phyloP scores from a whole-genome alignment of 2,113 vertebrate species.

The Rhea pennata region DNA sequence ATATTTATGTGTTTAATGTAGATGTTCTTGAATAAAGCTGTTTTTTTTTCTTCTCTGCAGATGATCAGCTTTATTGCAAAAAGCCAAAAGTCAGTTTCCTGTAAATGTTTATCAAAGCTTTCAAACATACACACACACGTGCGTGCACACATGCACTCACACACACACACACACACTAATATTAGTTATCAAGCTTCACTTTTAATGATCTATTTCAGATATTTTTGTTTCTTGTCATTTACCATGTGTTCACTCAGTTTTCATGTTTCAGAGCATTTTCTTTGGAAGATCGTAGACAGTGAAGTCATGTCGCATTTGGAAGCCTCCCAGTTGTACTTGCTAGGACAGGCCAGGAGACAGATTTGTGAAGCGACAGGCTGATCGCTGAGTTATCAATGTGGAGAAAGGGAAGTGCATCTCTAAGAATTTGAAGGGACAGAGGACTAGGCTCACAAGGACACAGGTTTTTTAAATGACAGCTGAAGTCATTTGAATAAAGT shows the following conservation, averaged over 20 bases:
- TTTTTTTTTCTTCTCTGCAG: constrained; percentile 52
- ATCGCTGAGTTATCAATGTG: not conserved
- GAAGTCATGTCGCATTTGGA: not conserved
- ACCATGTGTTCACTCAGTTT: not conserved
- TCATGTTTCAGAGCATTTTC: not conserved
- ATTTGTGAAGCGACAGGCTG: not conserved
- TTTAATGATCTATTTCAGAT: not conserved
- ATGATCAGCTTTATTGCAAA: constrained; percentile 49
- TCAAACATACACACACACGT: not conserved
- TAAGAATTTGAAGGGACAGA: not conserved
- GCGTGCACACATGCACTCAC: not conserved
- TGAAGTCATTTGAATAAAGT: not conserved
- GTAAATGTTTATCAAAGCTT: constrained; percentile 23
- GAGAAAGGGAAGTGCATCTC: not conserved
- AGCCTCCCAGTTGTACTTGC: not conserved
- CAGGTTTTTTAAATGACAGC: not conserved
- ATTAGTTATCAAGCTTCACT: constrained; percentile 52
- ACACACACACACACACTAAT: not conserved
- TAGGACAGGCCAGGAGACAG: not conserved
- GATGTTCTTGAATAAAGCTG: constrained; percentile 58
- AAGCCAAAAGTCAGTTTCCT: constrained; percentile 51
- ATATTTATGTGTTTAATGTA: constrained; percentile 69
- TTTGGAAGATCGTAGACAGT: not conserved
- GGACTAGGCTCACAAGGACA: not conserved
- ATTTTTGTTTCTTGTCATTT: not conserved